phyloP scores from a whole-genome alignment of 2,888 invertebrate genomes.

The Cryptus armator region DNA sequence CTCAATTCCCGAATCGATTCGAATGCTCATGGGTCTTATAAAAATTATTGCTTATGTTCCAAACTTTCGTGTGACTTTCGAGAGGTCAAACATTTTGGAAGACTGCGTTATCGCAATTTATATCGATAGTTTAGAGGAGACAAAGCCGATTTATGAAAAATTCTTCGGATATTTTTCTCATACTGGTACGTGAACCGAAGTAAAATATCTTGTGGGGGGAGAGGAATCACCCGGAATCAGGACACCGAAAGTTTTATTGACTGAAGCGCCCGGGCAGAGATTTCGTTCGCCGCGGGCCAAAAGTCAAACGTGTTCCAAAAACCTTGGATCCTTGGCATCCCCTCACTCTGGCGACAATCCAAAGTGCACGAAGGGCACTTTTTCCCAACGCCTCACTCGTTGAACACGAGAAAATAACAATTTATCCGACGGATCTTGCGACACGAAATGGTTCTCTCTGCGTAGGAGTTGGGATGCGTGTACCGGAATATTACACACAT shows the following conservation, averaged over 20 bases:
- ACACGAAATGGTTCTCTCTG: background rate
- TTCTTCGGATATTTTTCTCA: background rate
- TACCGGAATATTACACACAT: background rate
- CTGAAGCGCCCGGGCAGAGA: conserved; percentile 17
- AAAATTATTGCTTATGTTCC: background rate
- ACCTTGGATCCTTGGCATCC: conserved; percentile 41
- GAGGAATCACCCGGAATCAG: conserved; percentile 12
- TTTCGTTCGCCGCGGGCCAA: conserved; percentile 19
- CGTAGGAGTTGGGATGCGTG: background rate
- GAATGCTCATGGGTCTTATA: background rate
- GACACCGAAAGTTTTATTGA: conserved; percentile 37
- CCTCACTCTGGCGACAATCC: conserved; percentile 41
- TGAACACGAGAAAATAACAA: background rate
- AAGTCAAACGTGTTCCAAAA: conserved; percentile 40
- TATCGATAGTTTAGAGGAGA: background rate
- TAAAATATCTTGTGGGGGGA: background rate
- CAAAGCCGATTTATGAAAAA: background rate
- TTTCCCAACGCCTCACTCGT: conserved; percentile 8
- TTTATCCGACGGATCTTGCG: conserved; percentile 20
- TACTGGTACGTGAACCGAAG: background rate
- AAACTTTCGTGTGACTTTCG: background rate
- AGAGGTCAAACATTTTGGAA: background rate
- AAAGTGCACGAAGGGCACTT: conserved; percentile 56
- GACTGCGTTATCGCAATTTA: background rate
- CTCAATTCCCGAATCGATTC: background rate